Base-by-base conservation (phyloP, 2,113 vertebrate genomes). In the Gnathonemus longibarbis region DNA sequence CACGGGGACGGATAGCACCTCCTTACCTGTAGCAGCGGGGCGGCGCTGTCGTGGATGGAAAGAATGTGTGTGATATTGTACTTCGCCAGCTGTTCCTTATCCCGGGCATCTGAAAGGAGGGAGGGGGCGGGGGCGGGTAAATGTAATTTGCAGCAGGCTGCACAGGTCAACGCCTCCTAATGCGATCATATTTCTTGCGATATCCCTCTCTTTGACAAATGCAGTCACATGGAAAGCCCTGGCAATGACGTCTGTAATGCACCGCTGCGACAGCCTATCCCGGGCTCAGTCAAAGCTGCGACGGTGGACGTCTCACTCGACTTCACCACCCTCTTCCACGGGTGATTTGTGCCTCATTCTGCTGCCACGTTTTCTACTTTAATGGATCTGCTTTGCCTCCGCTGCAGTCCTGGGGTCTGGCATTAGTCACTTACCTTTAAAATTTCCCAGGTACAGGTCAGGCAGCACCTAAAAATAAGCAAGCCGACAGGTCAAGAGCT, bases 11-110 rank as follows among this genome's bases (percentile, higher is more conserved):
- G 19, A 17, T 5, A 49, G 62, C 10, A 3, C 21, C 50, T 35
- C 90, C 97, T 97, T 95, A 98, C 98, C 97, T 97, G 96, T 1
- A 99, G 91, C 93, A 97, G 95, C 2, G 98, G 97, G 21, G 97
- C 95, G 31, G 98, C 98, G 48, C 96, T 98, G 92, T 98, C 97
- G 15, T 98, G 97, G 91, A 99, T 97, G 70, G 97, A 97, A 88
- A 99, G 95, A 93, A 99, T 96, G 91, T 98, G 98, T 0, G 97
- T 98, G 92, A 99, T 97, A 93, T 99, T 98, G 95, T 98, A 97
- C 92, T 94, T 97, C 90, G 96, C 97, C 92, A 99, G 88, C 24
- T 97, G 97, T 89, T 98, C 98, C 89, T 96, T 92, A 91, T 98
- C 97, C 93, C 97, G 95, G 84, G 98, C 97, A 95, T 99, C 98